A percentile compares a stretch with the other conserved stretches of the same genome.
phyloP scores from a whole-genome alignment of 23 tunicate genomes.

The Halocynthia aurantium region DNA sequence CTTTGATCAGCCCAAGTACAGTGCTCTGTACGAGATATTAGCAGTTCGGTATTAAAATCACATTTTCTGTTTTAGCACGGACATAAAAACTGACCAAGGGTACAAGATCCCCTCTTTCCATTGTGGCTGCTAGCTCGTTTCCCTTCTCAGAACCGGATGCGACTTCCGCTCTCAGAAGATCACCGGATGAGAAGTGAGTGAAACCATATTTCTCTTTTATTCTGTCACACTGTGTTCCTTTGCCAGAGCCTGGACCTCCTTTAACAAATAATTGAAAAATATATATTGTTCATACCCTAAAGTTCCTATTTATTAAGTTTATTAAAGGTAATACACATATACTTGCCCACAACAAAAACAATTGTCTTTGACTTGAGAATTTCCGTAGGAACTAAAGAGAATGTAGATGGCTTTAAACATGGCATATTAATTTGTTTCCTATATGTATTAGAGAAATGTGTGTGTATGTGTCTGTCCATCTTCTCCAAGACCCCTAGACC shows the following conservation, averaged over 20 bases:
- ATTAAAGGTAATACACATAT: background rate
- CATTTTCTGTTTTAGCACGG: background rate
- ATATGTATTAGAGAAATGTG: no score
- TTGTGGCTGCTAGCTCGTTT: slow-evolving; percentile 65
- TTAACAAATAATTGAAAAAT: background rate
- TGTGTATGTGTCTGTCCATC: no score
- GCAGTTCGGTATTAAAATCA: background rate
- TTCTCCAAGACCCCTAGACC: no score
- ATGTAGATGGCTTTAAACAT: background rate
- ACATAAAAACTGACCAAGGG: slow-evolving; percentile 48
- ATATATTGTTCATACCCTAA: background rate
- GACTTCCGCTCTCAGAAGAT: slow-evolving; percentile 87
- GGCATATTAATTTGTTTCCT: no score
- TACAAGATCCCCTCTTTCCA: slow-evolving; percentile 92
- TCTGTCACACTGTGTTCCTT: slow-evolving; percentile 94
- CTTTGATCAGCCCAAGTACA: slow-evolving; percentile 61
- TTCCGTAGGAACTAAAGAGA: slow-evolving; percentile 4
- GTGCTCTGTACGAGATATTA: slow-evolving; percentile 29
- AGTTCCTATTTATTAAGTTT: background rate
- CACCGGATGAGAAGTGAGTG: slow-evolving; percentile 98
- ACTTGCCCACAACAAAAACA: slow-evolving; percentile 54
- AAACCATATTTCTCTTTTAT: slow-evolving; percentile 77
- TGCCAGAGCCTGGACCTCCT: slow-evolving; percentile 99
- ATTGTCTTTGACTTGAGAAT: slow-evolving; percentile 32
- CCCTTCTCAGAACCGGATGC: slow-evolving; percentile 85